phyloP scores from a whole-genome alignment of 2,797 vertebrate species.

The Oophaga sylvatica region DNA sequence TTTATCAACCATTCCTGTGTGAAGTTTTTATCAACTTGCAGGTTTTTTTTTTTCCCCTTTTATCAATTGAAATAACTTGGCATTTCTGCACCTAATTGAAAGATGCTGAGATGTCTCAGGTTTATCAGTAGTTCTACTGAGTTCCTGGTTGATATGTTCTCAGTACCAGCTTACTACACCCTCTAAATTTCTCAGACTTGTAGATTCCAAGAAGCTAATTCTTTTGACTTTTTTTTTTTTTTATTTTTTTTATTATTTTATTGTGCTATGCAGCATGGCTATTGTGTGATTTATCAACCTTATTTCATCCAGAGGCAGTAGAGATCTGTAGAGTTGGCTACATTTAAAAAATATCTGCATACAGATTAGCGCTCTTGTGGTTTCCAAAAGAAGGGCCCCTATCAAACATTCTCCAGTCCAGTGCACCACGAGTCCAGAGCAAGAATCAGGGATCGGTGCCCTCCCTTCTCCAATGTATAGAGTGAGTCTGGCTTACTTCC shows the following conservation, averaged over 20 bases:
- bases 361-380: background rate
- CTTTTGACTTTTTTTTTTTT: background rate
- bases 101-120: slow-evolving; percentile 18
- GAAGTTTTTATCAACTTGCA: background rate
- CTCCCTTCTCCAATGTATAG: too few species aligned
- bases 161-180: background rate
- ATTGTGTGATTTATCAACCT: background rate
- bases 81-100: background rate
- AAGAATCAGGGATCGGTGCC: too few species aligned
- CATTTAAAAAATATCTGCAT: background rate
- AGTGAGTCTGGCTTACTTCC: too few species aligned
- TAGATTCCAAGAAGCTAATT: background rate
- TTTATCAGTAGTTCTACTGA: slow-evolving; percentile 25
- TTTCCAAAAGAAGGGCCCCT: too few species aligned
- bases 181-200: slow-evolving; percentile 1
- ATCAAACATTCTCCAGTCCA: too few species aligned
- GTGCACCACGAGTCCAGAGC: too few species aligned
- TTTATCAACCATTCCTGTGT: background rate
- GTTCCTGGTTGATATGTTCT: background rate
- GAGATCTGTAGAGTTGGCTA: background rate
- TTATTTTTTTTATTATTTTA: too few species aligned
- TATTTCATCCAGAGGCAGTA: background rate
- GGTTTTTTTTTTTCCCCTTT: background rate
- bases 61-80: slow-evolving; percentile 37
- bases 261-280: background rate